phyloP scores from a whole-genome alignment of 1,140 invertebrate genomes.

The Drosophila ficusphila region DNA sequence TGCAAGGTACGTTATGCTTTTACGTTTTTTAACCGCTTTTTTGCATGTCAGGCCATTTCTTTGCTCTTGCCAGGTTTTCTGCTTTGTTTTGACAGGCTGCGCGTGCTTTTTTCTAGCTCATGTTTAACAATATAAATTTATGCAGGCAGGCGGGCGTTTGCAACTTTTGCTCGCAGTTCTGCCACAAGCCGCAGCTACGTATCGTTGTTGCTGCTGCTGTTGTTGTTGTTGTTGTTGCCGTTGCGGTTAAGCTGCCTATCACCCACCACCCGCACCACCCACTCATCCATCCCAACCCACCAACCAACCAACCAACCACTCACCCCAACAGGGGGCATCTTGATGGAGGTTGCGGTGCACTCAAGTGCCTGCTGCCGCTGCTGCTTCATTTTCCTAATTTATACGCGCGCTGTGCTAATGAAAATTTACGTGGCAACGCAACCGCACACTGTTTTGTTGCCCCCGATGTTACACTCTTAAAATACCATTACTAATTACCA shows the following conservation, averaged over 20 bases:
- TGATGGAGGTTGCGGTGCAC: constrained; percentile 46
- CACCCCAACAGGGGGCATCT: constrained; percentile 21
- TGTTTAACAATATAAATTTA: constrained; percentile 80
- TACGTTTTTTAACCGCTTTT: constrained; percentile 13
- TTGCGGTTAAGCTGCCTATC: constrained; percentile 50
- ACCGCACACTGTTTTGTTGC: constrained; percentile 61
- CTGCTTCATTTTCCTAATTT: constrained; percentile 82
- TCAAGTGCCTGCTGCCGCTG: constrained; percentile 57
- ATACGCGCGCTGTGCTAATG: constrained; percentile 77
- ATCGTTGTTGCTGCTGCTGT: constrained; percentile 38
- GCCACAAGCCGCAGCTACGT: constrained; percentile 67
- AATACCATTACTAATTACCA: not conserved
- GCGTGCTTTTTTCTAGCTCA: constrained; percentile 80
- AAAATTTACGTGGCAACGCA: constrained; percentile 75
- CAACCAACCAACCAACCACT: constrained; percentile 4
- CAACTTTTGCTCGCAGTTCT: constrained; percentile 48
- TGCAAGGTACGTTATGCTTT: constrained; percentile 16
- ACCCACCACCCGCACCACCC: not conserved
- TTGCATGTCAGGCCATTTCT: constrained; percentile 56
- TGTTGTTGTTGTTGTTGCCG: constrained; percentile 58
- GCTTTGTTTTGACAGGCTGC: constrained; percentile 60
- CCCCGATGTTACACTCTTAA: constrained; percentile 2
- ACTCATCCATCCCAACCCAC: too few relatives aligned
- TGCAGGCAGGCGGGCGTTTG: constrained; percentile 41
- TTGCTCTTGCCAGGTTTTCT: constrained; percentile 21